Evolutionary conservation across 2,113 vertebrate genomes (phyloP).

Genomic region (Mohoua ochrocephala): DNA sequence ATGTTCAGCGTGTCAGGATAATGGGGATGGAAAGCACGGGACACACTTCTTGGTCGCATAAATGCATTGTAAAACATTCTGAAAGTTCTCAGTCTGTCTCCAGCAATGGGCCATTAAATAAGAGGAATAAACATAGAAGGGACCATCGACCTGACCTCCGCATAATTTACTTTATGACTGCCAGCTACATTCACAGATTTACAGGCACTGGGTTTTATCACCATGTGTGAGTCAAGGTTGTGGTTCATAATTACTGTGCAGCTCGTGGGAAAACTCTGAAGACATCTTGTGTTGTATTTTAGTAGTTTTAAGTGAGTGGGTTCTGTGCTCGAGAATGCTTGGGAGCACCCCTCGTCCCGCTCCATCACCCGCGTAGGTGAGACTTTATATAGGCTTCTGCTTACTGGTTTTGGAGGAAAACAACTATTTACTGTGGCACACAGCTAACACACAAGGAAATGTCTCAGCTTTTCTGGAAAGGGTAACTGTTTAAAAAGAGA

Average conservation of each 20-base stretch:
- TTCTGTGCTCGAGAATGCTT: neutral
- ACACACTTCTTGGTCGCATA: neutral
- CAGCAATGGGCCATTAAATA: slow-evolving; percentile 9
- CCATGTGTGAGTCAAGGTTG: neutral
- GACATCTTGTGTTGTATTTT: neutral
- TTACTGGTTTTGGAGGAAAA: neutral
- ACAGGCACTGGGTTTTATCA: slow-evolving; percentile 16
- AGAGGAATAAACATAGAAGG: slow-evolving; percentile 23
- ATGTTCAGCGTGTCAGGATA: neutral
- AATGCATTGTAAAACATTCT: slow-evolving; percentile 6
- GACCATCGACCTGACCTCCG: neutral
- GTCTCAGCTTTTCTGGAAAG: neutral
- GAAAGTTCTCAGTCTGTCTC: neutral
- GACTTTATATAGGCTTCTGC: neutral
- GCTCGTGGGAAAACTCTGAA: slow-evolving; percentile 8
- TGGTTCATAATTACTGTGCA: neutral
- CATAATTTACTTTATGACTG: neutral
- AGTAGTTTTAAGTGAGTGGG: neutral
- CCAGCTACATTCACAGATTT: slow-evolving; percentile 47
- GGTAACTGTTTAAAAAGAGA: neutral
- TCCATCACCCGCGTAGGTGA: neutral
- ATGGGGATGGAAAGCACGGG: neutral
- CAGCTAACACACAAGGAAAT: neutral
- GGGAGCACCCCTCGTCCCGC: neutral
- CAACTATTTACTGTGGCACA: neutral